Evolutionary conservation across 2,888 invertebrate species (phyloP).

Genomic region (Argyra leucocephala): DNA sequence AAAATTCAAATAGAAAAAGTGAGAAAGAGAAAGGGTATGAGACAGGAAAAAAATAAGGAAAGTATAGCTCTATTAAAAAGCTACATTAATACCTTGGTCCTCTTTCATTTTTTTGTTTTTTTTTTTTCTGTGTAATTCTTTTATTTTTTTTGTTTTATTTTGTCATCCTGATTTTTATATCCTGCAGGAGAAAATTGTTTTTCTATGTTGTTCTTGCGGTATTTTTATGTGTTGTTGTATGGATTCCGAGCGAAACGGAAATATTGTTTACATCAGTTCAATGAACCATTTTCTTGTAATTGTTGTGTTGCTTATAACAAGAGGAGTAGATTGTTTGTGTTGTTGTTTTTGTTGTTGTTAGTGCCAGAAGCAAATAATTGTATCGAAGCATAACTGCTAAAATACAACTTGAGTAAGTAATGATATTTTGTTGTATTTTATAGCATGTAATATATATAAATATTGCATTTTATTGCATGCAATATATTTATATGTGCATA

Average conservation of each 20-base stretch:
- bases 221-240: background rate
- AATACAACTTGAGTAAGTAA: background rate
- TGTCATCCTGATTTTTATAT: background rate
- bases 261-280: constrained; percentile 3
- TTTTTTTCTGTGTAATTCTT: too few relatives aligned
- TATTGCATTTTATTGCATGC: background rate
- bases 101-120: too few relatives aligned
- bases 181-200: background rate
- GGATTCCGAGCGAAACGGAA: background rate
- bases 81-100: too few relatives aligned
- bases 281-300: background rate
- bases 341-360: background rate
- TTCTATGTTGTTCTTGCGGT: background rate
- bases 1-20: too few relatives aligned
- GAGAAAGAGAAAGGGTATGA: too few relatives aligned
- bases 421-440: background rate
- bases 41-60: too few relatives aligned
- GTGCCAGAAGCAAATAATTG: background rate
- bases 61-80: too few relatives aligned
- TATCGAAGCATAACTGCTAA: background rate
- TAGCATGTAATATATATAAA: background rate
- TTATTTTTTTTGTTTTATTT: too few relatives aligned
- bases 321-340: too few relatives aligned
- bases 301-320: too few relatives aligned
- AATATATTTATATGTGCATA: background rate